phyloP scores from a whole-genome alignment of 2,888 invertebrate species.

The Podabrus alpinus region DNA sequence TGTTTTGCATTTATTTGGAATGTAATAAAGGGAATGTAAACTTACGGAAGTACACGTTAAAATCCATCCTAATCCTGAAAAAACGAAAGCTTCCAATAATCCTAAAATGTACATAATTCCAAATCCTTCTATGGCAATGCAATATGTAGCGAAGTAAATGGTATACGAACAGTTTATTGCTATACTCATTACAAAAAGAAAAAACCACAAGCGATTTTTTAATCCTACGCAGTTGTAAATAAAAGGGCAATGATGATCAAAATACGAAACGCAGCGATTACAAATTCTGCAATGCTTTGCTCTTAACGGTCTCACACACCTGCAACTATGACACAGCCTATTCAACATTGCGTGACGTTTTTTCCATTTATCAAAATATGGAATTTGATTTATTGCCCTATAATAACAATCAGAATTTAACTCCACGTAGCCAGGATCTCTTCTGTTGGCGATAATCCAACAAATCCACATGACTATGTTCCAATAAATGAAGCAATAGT shows the following conservation, averaged over 20 bases:
- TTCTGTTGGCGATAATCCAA: slow-evolving; percentile 86
- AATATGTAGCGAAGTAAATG: slow-evolving; percentile 86
- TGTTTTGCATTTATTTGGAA: not conserved
- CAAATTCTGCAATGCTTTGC: slow-evolving; percentile 93
- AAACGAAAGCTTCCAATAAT: slow-evolving; percentile 79
- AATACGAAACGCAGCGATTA: slow-evolving; percentile 77
- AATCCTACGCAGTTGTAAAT: slow-evolving; percentile 94
- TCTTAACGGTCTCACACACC: slow-evolving; percentile 82
- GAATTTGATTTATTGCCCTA: slow-evolving; percentile 87
- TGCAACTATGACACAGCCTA: slow-evolving; percentile 86
- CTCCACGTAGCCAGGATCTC: slow-evolving; percentile 88
- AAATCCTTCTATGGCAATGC: slow-evolving; percentile 82
- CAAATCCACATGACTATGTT: slow-evolving; percentile 93
- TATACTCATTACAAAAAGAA: slow-evolving; percentile 84
- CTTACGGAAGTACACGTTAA: slow-evolving; percentile 86
- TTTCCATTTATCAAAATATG: slow-evolving; percentile 91
- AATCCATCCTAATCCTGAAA: slow-evolving; percentile 86
- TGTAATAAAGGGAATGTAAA: slow-evolving; percentile 22
- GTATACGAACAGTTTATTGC: slow-evolving; percentile 87
- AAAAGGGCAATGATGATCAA: slow-evolving; percentile 95
- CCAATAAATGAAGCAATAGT: slow-evolving; percentile 89
- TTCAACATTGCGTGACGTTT: slow-evolving; percentile 81
- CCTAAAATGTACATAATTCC: slow-evolving; percentile 84
- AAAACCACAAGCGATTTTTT: slow-evolving; percentile 92
- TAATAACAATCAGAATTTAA: slow-evolving; percentile 90